Percentiles rank a stretch among this genome's conserved stretches.
Conservation (phyloP, 2,113 vertebrate genomes). For the Marcusenius ussheri region DNA sequence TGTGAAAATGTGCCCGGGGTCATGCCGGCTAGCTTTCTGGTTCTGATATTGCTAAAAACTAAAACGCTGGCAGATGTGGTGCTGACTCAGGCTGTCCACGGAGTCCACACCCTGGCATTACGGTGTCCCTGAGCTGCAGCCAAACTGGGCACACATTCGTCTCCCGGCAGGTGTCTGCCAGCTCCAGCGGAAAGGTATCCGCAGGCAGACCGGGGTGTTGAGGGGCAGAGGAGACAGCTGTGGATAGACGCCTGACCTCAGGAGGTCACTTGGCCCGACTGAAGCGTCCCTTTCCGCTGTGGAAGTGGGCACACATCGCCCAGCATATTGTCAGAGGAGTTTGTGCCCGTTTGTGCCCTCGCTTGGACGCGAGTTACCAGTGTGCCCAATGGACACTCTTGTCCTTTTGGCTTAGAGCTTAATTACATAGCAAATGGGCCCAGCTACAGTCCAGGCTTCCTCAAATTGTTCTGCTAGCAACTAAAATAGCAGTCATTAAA, state of each 20-base stretch:
- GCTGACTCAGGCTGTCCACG: conserved; percentile 16
- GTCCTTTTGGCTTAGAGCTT: neutral
- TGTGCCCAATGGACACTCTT: neutral
- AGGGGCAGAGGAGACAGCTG: neutral
- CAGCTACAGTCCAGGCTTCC: conserved; percentile 26
- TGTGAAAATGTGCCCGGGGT: neutral
- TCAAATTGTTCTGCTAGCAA: conserved; percentile 33
- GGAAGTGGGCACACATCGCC: conserved; percentile 24
- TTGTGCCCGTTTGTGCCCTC: neutral
- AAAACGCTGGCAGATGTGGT: neutral
- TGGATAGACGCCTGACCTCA: conserved; percentile 3
- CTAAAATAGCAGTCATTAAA: conserved; percentile 38
- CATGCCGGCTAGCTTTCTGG: conserved; percentile 15
- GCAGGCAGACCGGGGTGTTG: neutral
- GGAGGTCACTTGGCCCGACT: conserved; percentile 16
- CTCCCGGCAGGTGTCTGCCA: neutral
- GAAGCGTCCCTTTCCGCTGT: conserved; percentile 24
- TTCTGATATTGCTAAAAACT: neutral
- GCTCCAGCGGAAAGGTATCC: neutral
- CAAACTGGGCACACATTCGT: neutral
- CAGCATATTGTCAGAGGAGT: conserved; percentile 9
- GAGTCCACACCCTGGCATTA: neutral
- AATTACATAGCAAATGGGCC: neutral
- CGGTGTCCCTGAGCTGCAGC: neutral
- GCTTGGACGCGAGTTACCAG: neutral